These are phyloP conservation scores for Dendrolimus houi DNA, from an alignment of 2,888 invertebrate species.

Conservation along the genomic window DNA sequence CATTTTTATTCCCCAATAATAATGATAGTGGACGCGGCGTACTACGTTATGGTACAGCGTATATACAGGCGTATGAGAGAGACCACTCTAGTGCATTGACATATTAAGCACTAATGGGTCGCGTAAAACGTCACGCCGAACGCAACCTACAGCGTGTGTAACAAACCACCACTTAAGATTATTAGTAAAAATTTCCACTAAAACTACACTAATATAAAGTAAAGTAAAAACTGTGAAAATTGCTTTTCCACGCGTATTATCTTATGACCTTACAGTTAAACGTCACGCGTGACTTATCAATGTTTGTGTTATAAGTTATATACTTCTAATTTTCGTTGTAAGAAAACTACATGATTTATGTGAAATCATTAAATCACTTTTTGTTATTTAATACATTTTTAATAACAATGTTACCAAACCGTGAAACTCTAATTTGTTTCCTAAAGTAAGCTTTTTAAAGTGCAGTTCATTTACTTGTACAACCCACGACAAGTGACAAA, in stretches of 20 bases:
- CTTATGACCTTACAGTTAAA: not conserved
- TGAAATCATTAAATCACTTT: not conserved
- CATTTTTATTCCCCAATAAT: too few relatives aligned
- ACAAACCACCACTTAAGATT: too few relatives aligned
- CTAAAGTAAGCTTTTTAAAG: conserved; percentile 9
- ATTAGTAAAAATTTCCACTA: too few relatives aligned
- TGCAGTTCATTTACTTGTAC: conserved; percentile 20
- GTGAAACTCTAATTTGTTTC: not conserved
- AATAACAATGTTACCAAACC: not conserved
- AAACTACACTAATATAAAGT: too few relatives aligned
- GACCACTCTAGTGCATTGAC: too few relatives aligned
- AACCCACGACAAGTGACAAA: conserved; percentile 22
- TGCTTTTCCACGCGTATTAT: not conserved
- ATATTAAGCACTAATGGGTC: too few relatives aligned
- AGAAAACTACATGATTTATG: not conserved
- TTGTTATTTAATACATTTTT: not conserved
- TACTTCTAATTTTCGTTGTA: not conserved
- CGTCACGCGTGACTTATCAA: not conserved
- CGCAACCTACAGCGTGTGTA: too few relatives aligned
- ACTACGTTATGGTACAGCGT: too few relatives aligned
- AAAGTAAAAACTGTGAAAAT: not conserved
- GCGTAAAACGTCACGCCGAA: too few relatives aligned
- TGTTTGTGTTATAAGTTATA: not conserved
- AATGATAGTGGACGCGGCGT: too few relatives aligned
- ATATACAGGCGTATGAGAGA: too few relatives aligned